Conservation (phyloP, 2,113 vertebrate species). For the Cettia cetti region DNA sequence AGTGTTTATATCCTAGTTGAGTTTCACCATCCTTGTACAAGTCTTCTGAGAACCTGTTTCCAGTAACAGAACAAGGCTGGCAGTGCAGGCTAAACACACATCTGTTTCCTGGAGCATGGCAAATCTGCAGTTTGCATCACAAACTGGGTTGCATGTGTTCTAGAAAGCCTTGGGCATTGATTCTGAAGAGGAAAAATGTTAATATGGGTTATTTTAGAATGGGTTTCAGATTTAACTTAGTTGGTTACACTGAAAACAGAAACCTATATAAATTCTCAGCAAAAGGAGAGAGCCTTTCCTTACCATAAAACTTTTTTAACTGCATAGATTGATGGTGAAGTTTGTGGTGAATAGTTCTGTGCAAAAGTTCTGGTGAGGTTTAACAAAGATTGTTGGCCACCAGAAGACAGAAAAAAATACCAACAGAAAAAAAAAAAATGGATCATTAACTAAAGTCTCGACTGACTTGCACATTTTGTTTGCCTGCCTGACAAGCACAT, state of each 20-base stretch:
- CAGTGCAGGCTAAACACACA: neutral
- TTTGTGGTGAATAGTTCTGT: neutral
- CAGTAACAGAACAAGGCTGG: neutral
- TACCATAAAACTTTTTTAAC: neutral
- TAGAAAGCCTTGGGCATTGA: neutral
- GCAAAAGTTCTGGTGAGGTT: neutral
- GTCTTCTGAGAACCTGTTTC: neutral
- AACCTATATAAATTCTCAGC: neutral
- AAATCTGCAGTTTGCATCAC: neutral
- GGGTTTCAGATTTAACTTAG: neutral
- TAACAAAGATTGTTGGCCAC: neutral
- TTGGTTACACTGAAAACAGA: neutral
- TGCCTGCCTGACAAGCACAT: neutral
- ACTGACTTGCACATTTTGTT: neutral
- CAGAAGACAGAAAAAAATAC: neutral
- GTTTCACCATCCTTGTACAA: neutral
- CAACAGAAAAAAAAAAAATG: neutral
- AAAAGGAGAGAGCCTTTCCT: neutral
- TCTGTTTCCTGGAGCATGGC: neutral
- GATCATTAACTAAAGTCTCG: neutral
- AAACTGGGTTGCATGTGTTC: neutral
- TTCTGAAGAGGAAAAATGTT: neutral
- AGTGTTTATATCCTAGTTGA: neutral
- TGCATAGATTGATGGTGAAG: neutral
- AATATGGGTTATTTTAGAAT: neutral